Conservation (phyloP, 2,113 vertebrate species). For the Melanerpes formicivorus region DNA sequence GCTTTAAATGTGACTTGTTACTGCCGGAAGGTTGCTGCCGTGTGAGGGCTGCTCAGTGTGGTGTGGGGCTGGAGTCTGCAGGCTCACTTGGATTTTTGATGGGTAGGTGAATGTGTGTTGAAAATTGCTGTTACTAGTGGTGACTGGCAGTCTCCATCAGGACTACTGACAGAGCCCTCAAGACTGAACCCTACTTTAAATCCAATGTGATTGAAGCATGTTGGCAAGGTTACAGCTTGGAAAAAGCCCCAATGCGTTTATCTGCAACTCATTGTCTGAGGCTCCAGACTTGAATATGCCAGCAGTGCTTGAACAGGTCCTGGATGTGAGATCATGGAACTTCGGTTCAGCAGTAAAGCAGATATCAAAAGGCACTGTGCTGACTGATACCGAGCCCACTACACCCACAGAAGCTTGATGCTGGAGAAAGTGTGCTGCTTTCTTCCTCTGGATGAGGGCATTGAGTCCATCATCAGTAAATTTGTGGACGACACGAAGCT, state of each 20-base stretch:
- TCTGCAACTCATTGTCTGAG: neutral
- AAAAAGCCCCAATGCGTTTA: neutral
- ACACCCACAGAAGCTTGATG: neutral
- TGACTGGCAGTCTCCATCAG: neutral
- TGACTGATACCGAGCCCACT: neutral
- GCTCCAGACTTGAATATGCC: neutral
- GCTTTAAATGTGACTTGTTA: neutral
- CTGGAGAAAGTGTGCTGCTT: neutral
- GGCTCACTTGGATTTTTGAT: neutral
- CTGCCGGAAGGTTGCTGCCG: neutral
- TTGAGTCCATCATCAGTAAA: no score
- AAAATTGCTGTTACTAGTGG: neutral
- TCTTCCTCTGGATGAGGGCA: neutral
- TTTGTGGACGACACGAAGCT: no score
- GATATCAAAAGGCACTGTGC: neutral
- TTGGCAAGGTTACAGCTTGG: neutral
- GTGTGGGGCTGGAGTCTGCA: neutral
- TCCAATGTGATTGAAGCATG: neutral
- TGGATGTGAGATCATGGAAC: neutral
- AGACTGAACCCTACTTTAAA: slow-evolving; percentile 4
- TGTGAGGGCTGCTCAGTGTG: neutral
- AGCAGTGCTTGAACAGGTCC: neutral
- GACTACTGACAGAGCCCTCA: slow-evolving; percentile 5
- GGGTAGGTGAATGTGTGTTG: neutral
- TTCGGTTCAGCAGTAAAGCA: neutral